Percentiles rank a stretch among this genome's conserved stretches.
Evolutionary conservation across 1,140 invertebrate genomes (phyloP).

Genomic region (Zaprionus africanus): DNA sequence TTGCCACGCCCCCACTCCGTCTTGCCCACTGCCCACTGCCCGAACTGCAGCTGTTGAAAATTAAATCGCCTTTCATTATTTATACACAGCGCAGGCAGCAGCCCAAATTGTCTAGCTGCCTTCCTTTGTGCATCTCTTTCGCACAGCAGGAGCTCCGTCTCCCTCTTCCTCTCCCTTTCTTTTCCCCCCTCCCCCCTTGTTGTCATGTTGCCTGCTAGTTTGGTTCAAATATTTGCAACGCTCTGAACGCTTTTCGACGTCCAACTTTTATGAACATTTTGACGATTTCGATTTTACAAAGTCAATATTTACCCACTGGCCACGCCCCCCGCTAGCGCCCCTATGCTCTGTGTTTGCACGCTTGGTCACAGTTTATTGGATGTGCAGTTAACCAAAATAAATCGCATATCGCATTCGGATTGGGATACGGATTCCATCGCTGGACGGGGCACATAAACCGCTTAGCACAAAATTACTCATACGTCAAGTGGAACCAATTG

Average conservation of each 20-base stretch:
- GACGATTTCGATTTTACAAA: slow-evolving; percentile 79
- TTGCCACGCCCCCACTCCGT: background rate
- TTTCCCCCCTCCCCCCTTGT: background rate
- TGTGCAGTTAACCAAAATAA: slow-evolving; percentile 81
- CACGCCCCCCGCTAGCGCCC: background rate
- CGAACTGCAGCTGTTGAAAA: slow-evolving; percentile 66
- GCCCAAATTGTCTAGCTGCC: slow-evolving; percentile 1
- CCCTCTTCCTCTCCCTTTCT: background rate
- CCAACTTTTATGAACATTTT: slow-evolving; percentile 77
- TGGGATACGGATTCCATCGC: background rate
- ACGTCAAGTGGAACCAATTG: slow-evolving; percentile 58
- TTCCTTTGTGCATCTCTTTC: slow-evolving; percentile 17
- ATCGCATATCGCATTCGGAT: slow-evolving; percentile 71
- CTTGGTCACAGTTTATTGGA: slow-evolving; percentile 71
- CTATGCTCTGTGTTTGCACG: background rate
- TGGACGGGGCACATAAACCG: slow-evolving; percentile 53
- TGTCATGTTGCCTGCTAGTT: slow-evolving; percentile 61
- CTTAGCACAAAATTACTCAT: slow-evolving; percentile 77
- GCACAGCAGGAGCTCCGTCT: background rate
- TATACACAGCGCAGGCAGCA: slow-evolving; percentile 40
- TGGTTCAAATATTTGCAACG: slow-evolving; percentile 71
- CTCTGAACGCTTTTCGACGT: slow-evolving; percentile 63
- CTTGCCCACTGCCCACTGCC: background rate
- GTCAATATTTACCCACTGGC: slow-evolving; percentile 74
- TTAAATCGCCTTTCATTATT: slow-evolving; percentile 80